phyloP scores from a whole-genome alignment of 2,888 invertebrate genomes.

The Rapana venosa region DNA sequence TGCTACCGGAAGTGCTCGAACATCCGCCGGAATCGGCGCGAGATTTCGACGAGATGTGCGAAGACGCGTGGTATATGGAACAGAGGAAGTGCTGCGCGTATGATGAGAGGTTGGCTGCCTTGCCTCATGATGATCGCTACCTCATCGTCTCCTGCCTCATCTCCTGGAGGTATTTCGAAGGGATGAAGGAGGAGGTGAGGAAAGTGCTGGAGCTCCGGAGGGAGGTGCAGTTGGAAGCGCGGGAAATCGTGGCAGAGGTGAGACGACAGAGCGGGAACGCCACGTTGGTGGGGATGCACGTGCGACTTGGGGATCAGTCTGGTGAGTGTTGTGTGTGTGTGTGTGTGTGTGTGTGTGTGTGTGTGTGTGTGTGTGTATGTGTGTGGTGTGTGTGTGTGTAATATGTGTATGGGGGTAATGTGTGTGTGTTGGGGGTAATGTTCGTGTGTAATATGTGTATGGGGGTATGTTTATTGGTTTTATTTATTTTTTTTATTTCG shows the following conservation, averaged over 20 bases:
- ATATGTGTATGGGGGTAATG: not conserved
- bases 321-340: conserved; percentile 17
- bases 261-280: not conserved
- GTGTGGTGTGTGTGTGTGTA: conserved; percentile 26
- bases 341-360: conserved; percentile 26
- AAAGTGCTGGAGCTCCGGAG: not conserved
- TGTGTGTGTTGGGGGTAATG: not conserved
- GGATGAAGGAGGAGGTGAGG: conserved; percentile 17
- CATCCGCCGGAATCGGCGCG: not conserved
- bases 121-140: conserved; percentile 21
- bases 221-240: not conserved
- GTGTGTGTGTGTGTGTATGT: not conserved
- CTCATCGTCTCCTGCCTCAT: conserved; percentile 11
- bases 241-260: not conserved
- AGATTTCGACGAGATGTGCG: conserved; percentile 29
- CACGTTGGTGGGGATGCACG: conserved; percentile 36
- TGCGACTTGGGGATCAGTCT: conserved; percentile 32
- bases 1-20: conserved; percentile 11
- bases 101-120: not conserved
- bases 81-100: conserved; percentile 6
- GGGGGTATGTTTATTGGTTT: not conserved
- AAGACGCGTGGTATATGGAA: not conserved
- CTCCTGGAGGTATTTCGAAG: conserved; percentile 36
- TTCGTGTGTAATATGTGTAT: not conserved
- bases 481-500: too few relatives aligned